Base-by-base conservation (phyloP, 2,888 invertebrate species). In the Dione juno region DNA sequence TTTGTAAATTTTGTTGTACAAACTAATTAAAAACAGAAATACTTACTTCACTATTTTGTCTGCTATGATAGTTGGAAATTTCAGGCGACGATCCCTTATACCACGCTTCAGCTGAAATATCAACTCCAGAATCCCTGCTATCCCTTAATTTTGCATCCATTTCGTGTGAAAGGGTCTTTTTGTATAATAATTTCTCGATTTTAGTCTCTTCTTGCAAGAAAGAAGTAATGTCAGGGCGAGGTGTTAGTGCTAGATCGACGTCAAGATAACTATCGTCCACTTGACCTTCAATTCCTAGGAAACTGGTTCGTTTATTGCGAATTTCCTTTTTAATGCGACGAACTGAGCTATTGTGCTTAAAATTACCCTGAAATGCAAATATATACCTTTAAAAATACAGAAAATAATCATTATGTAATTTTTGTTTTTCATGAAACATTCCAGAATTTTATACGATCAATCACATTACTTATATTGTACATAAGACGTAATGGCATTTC, bases 251-350 rank as follows among this genome's bases (percentile, higher is more conserved):
- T 50, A 96, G 86, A 82, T 96, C 96, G 54, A 94, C 94, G 82
- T 96, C 96, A 63, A 95, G 89, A 77, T 96, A 96, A 77, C 94
- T 94, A 81, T 96, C 95, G 77, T 95, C 95, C 16, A 93, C 93
- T 79, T 95, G 94, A 66, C 96, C 96, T 80, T 97, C 97, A 81
- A 97, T 95, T 59, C 97, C 97, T 53, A 98, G 94, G 85, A 98
- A 98, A 84, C 97, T 97, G 45, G 97, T 96, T 59, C 97, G 95
- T 81, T 97, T 96, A 81, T 96, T 96, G 11, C 97, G 94, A 66
- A 98, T 94, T 83, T 98, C 97, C 82, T 97, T 97, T 81, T 97
- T 97, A 80, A 97, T 97, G 77, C 97, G 94, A 75, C 97, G 96
- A 1, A 97, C 97, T 14, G 97, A 97, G 81, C 96, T 97, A 69